These are phyloP conservation scores for Nemopilema nomurai DNA, from an alignment of 30 jellyfish, hydroid and myxozoan species.

Conservation along the genomic window DNA sequence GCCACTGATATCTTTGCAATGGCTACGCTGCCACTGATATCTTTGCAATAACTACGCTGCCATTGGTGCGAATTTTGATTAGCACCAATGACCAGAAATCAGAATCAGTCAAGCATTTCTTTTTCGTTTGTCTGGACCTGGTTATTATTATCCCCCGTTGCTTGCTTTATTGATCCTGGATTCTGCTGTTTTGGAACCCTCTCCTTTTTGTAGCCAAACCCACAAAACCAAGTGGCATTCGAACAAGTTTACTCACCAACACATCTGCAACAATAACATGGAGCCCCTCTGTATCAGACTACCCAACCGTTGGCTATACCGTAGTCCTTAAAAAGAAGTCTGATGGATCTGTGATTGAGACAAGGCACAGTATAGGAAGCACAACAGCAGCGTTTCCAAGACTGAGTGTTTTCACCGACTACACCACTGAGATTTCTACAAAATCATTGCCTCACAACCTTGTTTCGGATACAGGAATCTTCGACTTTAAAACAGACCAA, in stretches of 20 bases:
- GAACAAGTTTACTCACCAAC: slow-evolving; percentile 5
- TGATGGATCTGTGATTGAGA: not conserved
- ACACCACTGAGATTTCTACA: slow-evolving; percentile 48
- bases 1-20: too few species aligned
- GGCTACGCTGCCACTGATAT: too few species aligned
- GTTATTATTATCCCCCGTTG: not conserved
- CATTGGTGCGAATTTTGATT: too few species aligned
- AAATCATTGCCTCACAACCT: not conserved
- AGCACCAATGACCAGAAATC: too few species aligned
- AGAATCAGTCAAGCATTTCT: not conserved
- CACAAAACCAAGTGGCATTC: slow-evolving; percentile 28
- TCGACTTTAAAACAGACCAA: slow-evolving; percentile 42
- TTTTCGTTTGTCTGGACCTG: not conserved
- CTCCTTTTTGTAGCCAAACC: slow-evolving; percentile 31
- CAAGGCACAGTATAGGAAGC: not conserved
- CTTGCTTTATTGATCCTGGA: not conserved
- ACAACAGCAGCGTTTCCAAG: slow-evolving; percentile 37
- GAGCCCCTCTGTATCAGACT: slow-evolving; percentile 30
- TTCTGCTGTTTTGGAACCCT: not conserved
- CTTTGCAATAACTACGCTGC: too few species aligned
- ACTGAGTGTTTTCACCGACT: slow-evolving; percentile 35
- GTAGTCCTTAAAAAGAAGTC: slow-evolving; percentile 35
- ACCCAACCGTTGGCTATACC: slow-evolving; percentile 27
- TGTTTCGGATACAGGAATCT: slow-evolving; percentile 37
- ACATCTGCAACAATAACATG: slow-evolving; percentile 27